Percentiles rank a stretch among this genome's conserved stretches.
phyloP scores from a whole-genome alignment of 2,113 vertebrate species.

The Gracilinanus agilis region DNA sequence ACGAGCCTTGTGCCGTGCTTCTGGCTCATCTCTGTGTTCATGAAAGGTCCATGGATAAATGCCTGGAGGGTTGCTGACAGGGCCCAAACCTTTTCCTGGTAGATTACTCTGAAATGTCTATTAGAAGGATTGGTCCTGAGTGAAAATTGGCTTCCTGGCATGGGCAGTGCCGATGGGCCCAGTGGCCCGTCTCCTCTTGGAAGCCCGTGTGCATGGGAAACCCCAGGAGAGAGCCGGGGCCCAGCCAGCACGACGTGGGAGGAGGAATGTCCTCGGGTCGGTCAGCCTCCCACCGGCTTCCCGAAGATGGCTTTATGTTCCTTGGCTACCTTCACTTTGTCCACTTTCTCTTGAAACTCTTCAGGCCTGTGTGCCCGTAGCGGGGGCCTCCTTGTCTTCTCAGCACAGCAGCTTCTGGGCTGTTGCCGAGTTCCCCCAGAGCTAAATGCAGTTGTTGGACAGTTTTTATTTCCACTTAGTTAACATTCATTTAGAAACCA shows the following conservation, averaged over 20 bases:
- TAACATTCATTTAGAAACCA: slow-evolving; percentile 62
- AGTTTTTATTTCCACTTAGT: slow-evolving; percentile 66
- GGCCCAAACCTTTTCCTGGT: background rate
- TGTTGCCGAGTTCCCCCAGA: slow-evolving; percentile 48
- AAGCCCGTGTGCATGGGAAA: no score
- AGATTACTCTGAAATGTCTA: background rate
- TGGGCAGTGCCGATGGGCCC: no score
- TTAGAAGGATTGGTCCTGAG: background rate
- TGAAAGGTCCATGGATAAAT: background rate
- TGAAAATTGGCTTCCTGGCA: background rate
- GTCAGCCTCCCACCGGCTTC: no score
- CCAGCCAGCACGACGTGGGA: no score
- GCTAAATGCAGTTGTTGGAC: slow-evolving; percentile 34
- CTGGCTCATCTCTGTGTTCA: background rate
- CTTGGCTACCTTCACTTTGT: slow-evolving; percentile 41
- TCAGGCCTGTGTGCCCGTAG: no score
- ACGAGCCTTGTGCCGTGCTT: background rate
- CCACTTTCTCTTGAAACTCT: slow-evolving; percentile 14
- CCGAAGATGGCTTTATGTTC: slow-evolving; percentile 22
- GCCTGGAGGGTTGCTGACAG: background rate
- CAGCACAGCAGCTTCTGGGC: background rate
- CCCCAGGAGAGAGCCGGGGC: background rate
- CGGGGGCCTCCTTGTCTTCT: no score
- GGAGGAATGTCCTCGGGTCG: no score
- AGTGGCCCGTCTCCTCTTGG: no score